Percentiles rank a stretch among this genome's conserved stretches.
Evolutionary conservation across 2,797 vertebrate genomes (phyloP).

Genomic region (Pempheris klunzingeri): DNA sequence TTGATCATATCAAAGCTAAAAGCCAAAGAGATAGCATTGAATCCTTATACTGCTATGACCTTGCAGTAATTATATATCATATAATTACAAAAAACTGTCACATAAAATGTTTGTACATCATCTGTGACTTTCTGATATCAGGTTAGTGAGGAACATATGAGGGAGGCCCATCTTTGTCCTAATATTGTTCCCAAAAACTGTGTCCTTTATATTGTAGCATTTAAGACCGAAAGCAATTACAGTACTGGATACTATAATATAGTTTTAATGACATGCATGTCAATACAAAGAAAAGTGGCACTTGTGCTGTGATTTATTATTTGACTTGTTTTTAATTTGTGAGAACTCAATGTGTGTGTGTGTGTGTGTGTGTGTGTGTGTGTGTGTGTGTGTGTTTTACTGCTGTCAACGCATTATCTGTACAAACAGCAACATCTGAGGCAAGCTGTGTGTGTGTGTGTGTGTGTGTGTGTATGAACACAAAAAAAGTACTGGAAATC

Average conservation of each 20-base stretch:
- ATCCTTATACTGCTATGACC: neutral
- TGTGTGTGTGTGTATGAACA: neutral
- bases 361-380: too few species aligned
- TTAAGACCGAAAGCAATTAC: neutral
- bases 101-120: neutral
- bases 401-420: neutral
- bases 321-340: neutral
- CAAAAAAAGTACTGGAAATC: neutral
- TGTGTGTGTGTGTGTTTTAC: too few species aligned
- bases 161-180: neutral
- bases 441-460: too few species aligned
- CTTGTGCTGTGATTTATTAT: neutral
- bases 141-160: constrained; percentile 1
- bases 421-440: neutral
- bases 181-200: constrained; percentile 5
- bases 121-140: neutral
- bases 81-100: constrained; percentile 13
- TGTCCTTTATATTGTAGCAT: neutral
- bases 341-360: too few species aligned
- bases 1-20: neutral
- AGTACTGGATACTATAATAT: neutral
- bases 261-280: constrained; percentile 1
- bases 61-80: constrained; percentile 22
- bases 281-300: neutral
- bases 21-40: constrained; percentile 7